Evolutionary conservation across 1,140 invertebrate genomes (phyloP).

Genomic region (Dolichoris vasculosae): DNA sequence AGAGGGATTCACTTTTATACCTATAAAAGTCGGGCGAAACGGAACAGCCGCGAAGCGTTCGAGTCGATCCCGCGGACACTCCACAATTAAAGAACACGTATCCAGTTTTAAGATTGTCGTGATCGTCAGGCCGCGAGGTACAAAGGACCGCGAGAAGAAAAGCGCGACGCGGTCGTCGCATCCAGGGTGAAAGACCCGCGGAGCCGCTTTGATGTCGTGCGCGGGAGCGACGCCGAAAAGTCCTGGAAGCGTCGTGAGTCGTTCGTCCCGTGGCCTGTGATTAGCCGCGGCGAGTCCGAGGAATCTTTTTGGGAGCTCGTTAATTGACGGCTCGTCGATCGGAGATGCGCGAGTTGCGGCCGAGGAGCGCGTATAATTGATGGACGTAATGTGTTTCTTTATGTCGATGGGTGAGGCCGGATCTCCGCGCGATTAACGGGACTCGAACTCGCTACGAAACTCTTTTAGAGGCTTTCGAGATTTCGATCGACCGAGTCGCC

Average conservation of each 20-base stretch:
- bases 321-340: slow-evolving; percentile 40
- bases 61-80: background rate
- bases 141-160: background rate
- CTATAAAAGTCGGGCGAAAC: background rate
- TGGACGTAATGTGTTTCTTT: slow-evolving; percentile 24
- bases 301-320: slow-evolving; percentile 1
- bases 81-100: slow-evolving; percentile 3
- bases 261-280: background rate
- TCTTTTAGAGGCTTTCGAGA: background rate
- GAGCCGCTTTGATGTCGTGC: slow-evolving; percentile 17
- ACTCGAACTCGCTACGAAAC: background rate
- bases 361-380: slow-evolving; percentile 18
- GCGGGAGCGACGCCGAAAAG: slow-evolving; percentile 35
- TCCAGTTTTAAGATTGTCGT: slow-evolving; percentile 25
- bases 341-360: background rate
- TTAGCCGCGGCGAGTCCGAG: slow-evolving; percentile 13
- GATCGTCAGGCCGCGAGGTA: background rate
- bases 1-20: no score
- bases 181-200: background rate
- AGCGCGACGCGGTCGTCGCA: background rate
- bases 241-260: background rate
- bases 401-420: background rate
- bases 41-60: no score
- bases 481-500: background rate
- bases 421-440: background rate